Conservation (phyloP, 2,113 vertebrate genomes). For the Tylochromis polylepis region DNA sequence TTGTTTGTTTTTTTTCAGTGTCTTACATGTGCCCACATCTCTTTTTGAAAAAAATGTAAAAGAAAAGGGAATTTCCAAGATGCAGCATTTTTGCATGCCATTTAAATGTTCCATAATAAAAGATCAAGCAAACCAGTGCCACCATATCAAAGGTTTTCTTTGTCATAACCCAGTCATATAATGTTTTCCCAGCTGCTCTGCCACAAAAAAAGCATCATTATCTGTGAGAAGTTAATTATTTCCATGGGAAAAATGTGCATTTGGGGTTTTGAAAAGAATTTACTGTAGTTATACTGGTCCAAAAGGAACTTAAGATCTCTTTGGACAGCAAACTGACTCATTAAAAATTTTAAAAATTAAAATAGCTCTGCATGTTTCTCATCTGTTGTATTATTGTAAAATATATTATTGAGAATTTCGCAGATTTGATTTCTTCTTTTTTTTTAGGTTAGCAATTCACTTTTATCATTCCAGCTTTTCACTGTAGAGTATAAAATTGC, state of each 20-base stretch:
- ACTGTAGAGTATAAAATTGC: not conserved
- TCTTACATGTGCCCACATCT: not conserved
- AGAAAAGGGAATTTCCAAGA: not conserved
- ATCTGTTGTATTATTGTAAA: not conserved
- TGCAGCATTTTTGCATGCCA: not conserved
- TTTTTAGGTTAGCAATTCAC: not conserved
- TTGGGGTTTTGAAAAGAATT: not conserved
- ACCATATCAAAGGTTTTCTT: constrained; percentile 22
- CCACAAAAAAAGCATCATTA: constrained; percentile 3
- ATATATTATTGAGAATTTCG: not conserved
- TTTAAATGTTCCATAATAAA: constrained; percentile 15
- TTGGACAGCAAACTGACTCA: not conserved
- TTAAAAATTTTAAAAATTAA: not conserved
- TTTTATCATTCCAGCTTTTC: not conserved
- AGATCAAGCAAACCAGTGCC: constrained; percentile 9
- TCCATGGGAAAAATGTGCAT: not conserved
- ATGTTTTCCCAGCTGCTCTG: not conserved
- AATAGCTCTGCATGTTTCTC: not conserved
- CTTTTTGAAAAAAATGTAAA: not conserved
- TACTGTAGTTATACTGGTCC: not conserved
- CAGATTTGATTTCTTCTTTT: not conserved
- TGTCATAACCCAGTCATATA: not conserved
- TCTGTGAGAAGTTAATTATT: not conserved
- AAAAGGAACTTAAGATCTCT: not conserved
- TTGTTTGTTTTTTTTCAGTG: not conserved